These are phyloP conservation scores for Hybos culiciformis DNA, from an alignment of 2,888 invertebrate genomes.

Conservation along the genomic window DNA sequence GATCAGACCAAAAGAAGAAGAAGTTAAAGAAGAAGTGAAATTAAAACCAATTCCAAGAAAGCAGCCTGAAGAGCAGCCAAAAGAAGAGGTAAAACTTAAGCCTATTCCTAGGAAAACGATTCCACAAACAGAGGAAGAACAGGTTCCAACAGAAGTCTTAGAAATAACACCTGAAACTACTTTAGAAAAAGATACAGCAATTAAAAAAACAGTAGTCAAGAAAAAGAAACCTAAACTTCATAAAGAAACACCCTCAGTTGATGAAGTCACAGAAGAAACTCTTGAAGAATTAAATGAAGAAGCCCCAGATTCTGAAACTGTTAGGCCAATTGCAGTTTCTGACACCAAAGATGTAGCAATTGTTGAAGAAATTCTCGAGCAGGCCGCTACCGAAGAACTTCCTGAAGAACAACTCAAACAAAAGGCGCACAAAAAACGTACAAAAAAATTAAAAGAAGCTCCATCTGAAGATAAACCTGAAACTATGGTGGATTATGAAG, in stretches of 20 bases:
- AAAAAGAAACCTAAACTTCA: slow-evolving; percentile 30
- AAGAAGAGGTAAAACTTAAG: slow-evolving; percentile 24
- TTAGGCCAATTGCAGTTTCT: slow-evolving; percentile 25
- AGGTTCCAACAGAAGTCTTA: slow-evolving; percentile 22
- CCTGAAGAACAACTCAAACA: slow-evolving; percentile 27
- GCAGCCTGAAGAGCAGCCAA: slow-evolving; percentile 23
- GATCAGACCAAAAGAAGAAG: slow-evolving; percentile 33
- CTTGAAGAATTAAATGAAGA: slow-evolving; percentile 30
- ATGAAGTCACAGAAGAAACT: slow-evolving; percentile 31
- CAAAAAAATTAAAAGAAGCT: slow-evolving; percentile 28
- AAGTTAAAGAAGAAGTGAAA: slow-evolving; percentile 34
- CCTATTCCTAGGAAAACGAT: too few species aligned
- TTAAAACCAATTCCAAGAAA: slow-evolving; percentile 32
- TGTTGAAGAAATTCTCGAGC: slow-evolving; percentile 26
- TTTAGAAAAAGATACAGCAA: slow-evolving; percentile 21
- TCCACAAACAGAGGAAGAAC: slow-evolving; percentile 26
- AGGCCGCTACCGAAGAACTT: slow-evolving; percentile 23
- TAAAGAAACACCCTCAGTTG: slow-evolving; percentile 29
- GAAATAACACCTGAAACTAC: slow-evolving; percentile 25
- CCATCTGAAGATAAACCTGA: slow-evolving; percentile 31
- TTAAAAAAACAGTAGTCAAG: too few species aligned
- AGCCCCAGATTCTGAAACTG: slow-evolving; percentile 30
- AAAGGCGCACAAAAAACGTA: slow-evolving; percentile 32
- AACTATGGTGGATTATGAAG: slow-evolving; percentile 27
- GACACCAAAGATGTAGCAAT: slow-evolving; percentile 28